phyloP scores from a whole-genome alignment of 1,140 invertebrate species.

The Drosophila sp. region DNA sequence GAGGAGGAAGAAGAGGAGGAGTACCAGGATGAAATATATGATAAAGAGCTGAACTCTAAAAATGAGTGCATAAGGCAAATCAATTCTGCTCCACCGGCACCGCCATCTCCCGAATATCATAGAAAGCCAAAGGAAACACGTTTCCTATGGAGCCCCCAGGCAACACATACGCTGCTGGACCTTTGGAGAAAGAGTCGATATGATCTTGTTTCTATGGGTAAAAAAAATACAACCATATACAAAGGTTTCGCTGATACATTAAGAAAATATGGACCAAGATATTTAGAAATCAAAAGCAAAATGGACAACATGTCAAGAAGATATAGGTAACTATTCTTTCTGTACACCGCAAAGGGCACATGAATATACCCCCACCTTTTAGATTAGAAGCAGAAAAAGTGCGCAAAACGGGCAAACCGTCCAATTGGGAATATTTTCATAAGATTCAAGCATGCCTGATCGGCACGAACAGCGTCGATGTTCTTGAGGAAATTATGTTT shows the following conservation, averaged over 20 bases:
- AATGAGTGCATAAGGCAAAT: conserved; percentile 30
- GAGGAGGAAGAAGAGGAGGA: neutral
- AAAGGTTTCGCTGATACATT: conserved; percentile 45
- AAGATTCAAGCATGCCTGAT: conserved; percentile 44
- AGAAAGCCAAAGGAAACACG: neutral
- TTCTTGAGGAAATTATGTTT: conserved; percentile 52
- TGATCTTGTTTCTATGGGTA: conserved; percentile 27
- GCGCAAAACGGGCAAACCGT: conserved; percentile 19
- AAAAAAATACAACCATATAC: conserved; percentile 40
- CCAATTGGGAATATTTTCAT: conserved; percentile 55
- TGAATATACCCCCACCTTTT: neutral
- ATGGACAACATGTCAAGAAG: conserved; percentile 64
- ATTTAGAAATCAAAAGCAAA: conserved; percentile 54
- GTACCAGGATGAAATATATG: neutral
- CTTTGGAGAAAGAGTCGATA: conserved; percentile 7
- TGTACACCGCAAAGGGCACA: neutral
- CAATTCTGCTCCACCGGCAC: neutral
- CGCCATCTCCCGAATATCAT: neutral
- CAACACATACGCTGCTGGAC: neutral
- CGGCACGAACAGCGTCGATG: conserved; percentile 35
- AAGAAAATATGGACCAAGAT: conserved; percentile 43
- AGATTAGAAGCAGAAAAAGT: conserved; percentile 47
- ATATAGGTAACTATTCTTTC: conserved; percentile 36
- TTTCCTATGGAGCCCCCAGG: neutral
- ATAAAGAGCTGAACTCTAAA: neutral